Evolutionary conservation across 2,888 invertebrate genomes (phyloP).

Genomic region (Drosophila ustulata): DNA sequence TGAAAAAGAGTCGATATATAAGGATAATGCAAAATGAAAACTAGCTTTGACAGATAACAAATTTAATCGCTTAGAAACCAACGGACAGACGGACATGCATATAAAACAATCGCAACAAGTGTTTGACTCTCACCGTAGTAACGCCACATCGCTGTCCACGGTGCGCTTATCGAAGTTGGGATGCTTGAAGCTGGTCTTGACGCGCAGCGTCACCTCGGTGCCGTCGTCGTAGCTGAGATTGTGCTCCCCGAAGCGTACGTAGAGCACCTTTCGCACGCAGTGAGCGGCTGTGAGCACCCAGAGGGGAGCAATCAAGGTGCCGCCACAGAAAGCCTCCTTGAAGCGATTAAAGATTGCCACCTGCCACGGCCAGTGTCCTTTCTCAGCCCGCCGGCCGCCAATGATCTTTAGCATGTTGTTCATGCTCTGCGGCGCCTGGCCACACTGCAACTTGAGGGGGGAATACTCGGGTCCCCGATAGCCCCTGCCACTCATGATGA

Average conservation of each 20-base stretch:
- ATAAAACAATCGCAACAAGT: too few species aligned
- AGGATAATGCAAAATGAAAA: background rate
- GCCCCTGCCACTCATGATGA: conserved; percentile 83
- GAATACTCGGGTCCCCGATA: conserved; percentile 84
- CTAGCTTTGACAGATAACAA: background rate
- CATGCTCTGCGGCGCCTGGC: conserved; percentile 83
- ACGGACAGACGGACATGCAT: too few species aligned
- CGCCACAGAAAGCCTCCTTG: conserved; percentile 95
- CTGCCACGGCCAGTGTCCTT: conserved; percentile 97
- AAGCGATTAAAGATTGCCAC: conserved; percentile 94
- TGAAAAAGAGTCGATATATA: conserved; percentile 31
- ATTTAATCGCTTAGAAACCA: too few species aligned
- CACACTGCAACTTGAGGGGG: conserved; percentile 85
- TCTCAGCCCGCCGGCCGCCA: conserved; percentile 92
- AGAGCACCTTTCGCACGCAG: conserved; percentile 91
- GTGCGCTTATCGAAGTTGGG: conserved; percentile 94
- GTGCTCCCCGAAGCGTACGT: conserved; percentile 94
- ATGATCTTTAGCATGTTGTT: conserved; percentile 92
- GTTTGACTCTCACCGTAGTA: conserved; percentile 87
- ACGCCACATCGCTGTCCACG: conserved; percentile 96
- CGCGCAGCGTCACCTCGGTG: conserved; percentile 91
- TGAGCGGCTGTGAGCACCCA: conserved; percentile 96
- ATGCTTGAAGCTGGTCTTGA: conserved; percentile 91
- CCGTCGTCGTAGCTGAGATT: conserved; percentile 91
- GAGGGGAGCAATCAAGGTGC: conserved; percentile 91